Base-by-base conservation (phyloP, 2,888 invertebrate genomes). In the Arenicola marina region DNA sequence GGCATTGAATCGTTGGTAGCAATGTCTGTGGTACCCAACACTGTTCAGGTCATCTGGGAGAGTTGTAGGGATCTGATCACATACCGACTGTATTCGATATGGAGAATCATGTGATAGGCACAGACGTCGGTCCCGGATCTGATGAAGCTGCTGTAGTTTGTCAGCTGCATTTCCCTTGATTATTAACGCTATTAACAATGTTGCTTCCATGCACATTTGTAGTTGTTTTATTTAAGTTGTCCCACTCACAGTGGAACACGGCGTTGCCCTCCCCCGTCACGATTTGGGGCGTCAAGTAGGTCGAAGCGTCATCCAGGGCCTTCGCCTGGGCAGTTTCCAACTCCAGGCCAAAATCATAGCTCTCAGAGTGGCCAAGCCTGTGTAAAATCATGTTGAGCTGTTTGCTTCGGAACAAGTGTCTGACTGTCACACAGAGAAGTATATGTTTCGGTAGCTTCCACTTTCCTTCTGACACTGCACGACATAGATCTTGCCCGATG, bases 171-270 rank as follows among this genome's bases (percentile, higher is more conserved):
- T n/a, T n/a, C n/a, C n/a, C n/a, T n/a, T n/a, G n/a, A n/a, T n/a
- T n/a, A n/a, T n/a, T n/a, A n/a, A 15, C 48, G 32, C 58, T 58
- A 21, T 48, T 48, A 21, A 48, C 24, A 18, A 48, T 48, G 54
- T 56, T 58, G 54, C 32, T 58, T 18, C 58, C 58, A 26, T 58
- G 48, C 58, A 58, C 51, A 58, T 56, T 58, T 58, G 58, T 58
- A n/a, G 58, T 58, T n/a, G 32, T 55, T 58, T 58, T 24, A 31
- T 44, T 56, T 7, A 46, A 28, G 44, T 56, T 46, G 56, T 56
- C 56, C 56, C 56, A 46, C 38, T 56, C 44, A 56, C 56, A 56
- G 21, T 56, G 44, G 56, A 56, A 56, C 21, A 56, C 56, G n/a
- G 4, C 46, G 48, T 56, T 56, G 43, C 56, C 56, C 34, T 56